Base-by-base conservation (phyloP, 2,113 vertebrate species). In the Malurus melanocephalus region DNA sequence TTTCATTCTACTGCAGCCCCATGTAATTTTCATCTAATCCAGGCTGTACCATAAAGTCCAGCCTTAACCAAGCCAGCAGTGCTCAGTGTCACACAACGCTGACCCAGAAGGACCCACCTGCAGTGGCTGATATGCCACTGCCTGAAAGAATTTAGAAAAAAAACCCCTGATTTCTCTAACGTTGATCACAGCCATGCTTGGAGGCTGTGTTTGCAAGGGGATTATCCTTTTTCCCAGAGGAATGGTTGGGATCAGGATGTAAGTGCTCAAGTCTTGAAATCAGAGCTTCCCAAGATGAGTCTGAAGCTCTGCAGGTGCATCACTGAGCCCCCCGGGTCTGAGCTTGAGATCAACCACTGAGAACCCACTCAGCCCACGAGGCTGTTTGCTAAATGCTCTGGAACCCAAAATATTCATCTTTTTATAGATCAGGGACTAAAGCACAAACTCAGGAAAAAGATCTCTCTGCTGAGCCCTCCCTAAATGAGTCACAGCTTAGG, bases 21-120 rank as follows among this genome's bases (percentile, higher is more conserved):
- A 43, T 35, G 42, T 85, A 87, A 92, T 92, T 94, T 89, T 77
- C 62, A 64, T 80, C 73, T 88, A 87, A 85, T 30, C 43, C 59
- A 49, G 51, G 61, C 73, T 79, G 59, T 65, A 83, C 35, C 72
- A 88, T 56, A 18, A 90, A 78, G 67, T 21, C 35, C 66, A 86
- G 11, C 56, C 85, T 82, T 49, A 66, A 66, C 61, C 80, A 93
- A 40, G 30, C 35, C 57, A 87, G 69, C 77, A 92, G 33, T 6
- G 13, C 64, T 80, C 55, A 49, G 33, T 4, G 4, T n/a, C 65
- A 65, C 67, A 32, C 4, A 7, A 11, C 0, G 0, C 4, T 85
- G 51, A 88, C 21, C 32, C 87, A 65, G 48, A 79, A 92, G 66
- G 77, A 84, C 42, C 20, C 65, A 87, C 72, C 75, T 52, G 67